phyloP scores from a whole-genome alignment of 1,140 invertebrate genomes.

The Listronotus bonariensis region DNA sequence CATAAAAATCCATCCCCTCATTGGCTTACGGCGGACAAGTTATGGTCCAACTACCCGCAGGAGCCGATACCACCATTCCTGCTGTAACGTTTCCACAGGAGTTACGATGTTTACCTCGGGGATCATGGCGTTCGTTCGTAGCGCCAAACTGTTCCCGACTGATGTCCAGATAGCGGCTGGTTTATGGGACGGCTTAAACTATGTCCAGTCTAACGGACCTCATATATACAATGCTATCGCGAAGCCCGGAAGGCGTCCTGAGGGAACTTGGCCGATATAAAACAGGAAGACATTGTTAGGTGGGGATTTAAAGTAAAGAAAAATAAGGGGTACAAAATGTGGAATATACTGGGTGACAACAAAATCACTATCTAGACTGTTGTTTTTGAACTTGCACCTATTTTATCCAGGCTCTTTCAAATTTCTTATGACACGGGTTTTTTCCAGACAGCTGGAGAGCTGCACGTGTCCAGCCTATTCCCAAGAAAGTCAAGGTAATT shows the following conservation, averaged over 20 bases:
- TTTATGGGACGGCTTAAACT: slow-evolving; percentile 58
- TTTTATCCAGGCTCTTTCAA: too few relatives aligned
- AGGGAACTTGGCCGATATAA: slow-evolving; percentile 29
- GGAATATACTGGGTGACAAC: too few relatives aligned
- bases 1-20: slow-evolving; percentile 23
- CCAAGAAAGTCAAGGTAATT: too few relatives aligned
- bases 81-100: slow-evolving; percentile 34
- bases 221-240: slow-evolving; percentile 58
- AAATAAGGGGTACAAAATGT: too few relatives aligned
- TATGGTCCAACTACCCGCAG: slow-evolving; percentile 29
- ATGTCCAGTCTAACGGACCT: slow-evolving; percentile 57
- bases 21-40: slow-evolving; percentile 25
- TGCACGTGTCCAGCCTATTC: too few relatives aligned
- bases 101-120: slow-evolving; percentile 57
- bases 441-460: too few relatives aligned
- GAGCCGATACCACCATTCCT: slow-evolving; percentile 33
- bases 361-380: too few relatives aligned
- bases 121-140: slow-evolving; percentile 41
- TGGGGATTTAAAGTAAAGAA: slow-evolving; percentile 1
- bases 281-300: slow-evolving; percentile 35
- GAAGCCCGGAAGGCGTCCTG: slow-evolving; percentile 30
- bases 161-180: slow-evolving; percentile 56
- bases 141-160: slow-evolving; percentile 51
- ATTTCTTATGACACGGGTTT: too few relatives aligned
- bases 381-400: too few relatives aligned